Base-by-base conservation (phyloP, 2,888 invertebrate species). In the Drosophila nr. fundita region DNA sequence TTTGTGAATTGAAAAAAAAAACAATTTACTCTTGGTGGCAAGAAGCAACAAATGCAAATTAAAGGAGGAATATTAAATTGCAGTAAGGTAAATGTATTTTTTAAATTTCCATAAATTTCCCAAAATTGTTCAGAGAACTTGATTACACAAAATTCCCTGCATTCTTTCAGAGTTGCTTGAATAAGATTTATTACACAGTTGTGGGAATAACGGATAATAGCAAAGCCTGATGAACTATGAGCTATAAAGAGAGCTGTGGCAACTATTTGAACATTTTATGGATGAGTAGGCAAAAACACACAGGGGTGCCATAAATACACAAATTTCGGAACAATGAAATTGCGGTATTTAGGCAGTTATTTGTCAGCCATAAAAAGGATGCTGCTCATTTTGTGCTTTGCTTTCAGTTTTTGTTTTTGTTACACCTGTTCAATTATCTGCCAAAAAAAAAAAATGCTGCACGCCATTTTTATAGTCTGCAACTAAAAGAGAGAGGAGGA, bases 391-490 rank as follows among this genome's bases (percentile, higher is more conserved):
- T 67, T 68, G 52, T 58, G 62, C 32, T 29, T 58, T 36, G 53
- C 55, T 57, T 52, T 24, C 40, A 36, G 45, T 54, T 55, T 52
- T 45, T 66, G n/a, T 50, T 67, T 68, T 38, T 68, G 67, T 68
- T 68, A 68, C 57, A 63, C 62, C 73, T 71, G 71, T 72, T 63
- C 58, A 73, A 62, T 73, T 72, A 73, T 57, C 64, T 59, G 42
- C 32, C n/a, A 21, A 45, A 6, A 36, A 36, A 34, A 24, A 45
- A 45, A 4, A 29, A 71, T 78, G 68, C 42, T 70, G 65, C 78
- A 64, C 85, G 74, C 66, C 80, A 83, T 76, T 80, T 81, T 59
- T 72, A 68, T 72, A 76, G 84, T 78, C 81, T 67, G 40, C 15
- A 40, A 55, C 36, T 27, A 27, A n/a, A 18, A 27, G n/a, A 21